These are phyloP conservation scores for Caenorhabditis uteleia DNA, from an alignment of 2,888 invertebrate species.

Conservation along the genomic window DNA sequence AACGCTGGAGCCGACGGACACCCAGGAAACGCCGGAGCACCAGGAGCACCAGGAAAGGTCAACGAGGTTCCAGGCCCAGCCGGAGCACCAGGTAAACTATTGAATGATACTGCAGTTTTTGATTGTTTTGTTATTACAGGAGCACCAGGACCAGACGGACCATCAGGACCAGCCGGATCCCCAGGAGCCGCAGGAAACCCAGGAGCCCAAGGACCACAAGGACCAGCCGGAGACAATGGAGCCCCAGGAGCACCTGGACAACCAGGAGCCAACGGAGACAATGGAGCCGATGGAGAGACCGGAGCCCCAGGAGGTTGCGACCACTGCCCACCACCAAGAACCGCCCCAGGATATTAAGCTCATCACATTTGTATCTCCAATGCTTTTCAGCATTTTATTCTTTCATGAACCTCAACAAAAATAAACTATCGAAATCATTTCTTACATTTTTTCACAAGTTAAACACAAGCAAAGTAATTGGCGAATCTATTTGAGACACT, in stretches of 20 bases:
- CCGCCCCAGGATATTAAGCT: slow-evolving; percentile 56
- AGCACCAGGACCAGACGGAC: slow-evolving; percentile 49
- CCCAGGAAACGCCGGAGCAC: slow-evolving; percentile 53
- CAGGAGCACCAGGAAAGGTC: slow-evolving; percentile 56
- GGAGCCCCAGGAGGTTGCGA: slow-evolving; percentile 60
- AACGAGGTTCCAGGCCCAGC: slow-evolving; percentile 51
- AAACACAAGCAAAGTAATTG: too few species aligned
- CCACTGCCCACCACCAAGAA: slow-evolving; percentile 60
- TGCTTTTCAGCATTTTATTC: slow-evolving; percentile 27
- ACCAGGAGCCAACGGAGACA: slow-evolving; percentile 46
- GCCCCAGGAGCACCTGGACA: slow-evolving; percentile 54
- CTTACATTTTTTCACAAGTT: too few species aligned
- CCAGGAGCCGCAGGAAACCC: slow-evolving; percentile 45
- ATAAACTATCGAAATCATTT: too few species aligned
- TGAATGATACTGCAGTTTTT: too few species aligned
- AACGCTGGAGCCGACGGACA: slow-evolving; percentile 52
- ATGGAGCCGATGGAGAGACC: slow-evolving; percentile 52
- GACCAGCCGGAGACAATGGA: slow-evolving; percentile 55
- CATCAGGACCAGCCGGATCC: slow-evolving; percentile 51
- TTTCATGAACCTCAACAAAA: too few species aligned
- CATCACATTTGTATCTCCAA: slow-evolving; percentile 32
- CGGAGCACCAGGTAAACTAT: slow-evolving; percentile 55
- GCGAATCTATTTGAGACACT: too few species aligned
- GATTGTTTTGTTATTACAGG: too few species aligned
- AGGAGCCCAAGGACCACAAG: slow-evolving; percentile 50